Conservation (phyloP, 2,113 vertebrate genomes). For the Gavialis gangeticus region DNA sequence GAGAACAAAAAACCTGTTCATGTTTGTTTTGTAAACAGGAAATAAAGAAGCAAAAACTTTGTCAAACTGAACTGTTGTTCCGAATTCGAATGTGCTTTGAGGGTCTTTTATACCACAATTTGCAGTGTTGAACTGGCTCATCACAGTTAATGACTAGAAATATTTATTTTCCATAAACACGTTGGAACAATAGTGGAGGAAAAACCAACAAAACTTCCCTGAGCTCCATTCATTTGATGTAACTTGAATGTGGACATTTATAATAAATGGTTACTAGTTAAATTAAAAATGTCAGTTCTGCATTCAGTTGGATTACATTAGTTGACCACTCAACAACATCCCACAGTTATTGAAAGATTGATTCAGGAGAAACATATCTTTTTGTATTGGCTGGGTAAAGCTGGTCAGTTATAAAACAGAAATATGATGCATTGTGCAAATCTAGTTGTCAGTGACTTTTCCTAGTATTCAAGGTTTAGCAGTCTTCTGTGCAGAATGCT, state of each 20-base stretch:
- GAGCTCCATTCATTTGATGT: background rate
- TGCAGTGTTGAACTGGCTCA: background rate
- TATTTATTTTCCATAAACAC: background rate
- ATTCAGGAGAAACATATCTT: background rate
- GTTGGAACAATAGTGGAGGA: background rate
- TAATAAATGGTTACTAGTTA: background rate
- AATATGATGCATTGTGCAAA: background rate
- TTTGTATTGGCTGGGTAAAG: background rate
- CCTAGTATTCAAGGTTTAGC: background rate
- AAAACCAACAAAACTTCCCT: background rate
- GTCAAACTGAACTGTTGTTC: background rate
- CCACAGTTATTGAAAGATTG: accelerated
- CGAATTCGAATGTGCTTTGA: background rate
- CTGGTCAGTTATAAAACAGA: background rate
- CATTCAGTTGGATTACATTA: accelerated
- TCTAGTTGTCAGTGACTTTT: accelerated
- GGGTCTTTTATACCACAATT: background rate
- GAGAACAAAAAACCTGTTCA: background rate
- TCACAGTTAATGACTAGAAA: background rate
- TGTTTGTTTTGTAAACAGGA: accelerated
- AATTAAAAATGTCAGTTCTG: background rate
- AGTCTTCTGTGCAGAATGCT: background rate
- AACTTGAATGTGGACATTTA: background rate
- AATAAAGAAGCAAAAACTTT: background rate
- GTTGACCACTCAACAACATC: accelerated